Percentiles rank a stretch among this genome's conserved stretches.
phyloP scores from a whole-genome alignment of 1,140 invertebrate species.

The Drosophila melanogaster region Release_6_plus_ISO1_MT NC_004354.4:5336501-5337000 shows the following conservation, averaged over 20 bases:
- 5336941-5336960: background rate
- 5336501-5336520: conserved; percentile 28
- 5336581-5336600: background rate
- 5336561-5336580: conserved; percentile 14
- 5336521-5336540: background rate
- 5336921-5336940: no score
- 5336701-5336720: conserved; percentile 56
- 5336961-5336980: background rate
- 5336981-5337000: conserved; percentile 13
- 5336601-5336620: conserved; percentile 42
- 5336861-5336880: no score
- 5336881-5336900: no score
- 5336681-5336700: conserved; percentile 54
- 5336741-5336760: conserved; percentile 11
- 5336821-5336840: no score
- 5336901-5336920: no score
- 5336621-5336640: conserved; percentile 32
- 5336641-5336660: conserved; percentile 18
- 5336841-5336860: no score
- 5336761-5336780: background rate
- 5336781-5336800: no score
- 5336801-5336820: no score
- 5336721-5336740: conserved; percentile 61
- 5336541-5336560: conserved; percentile 11
- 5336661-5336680: conserved; percentile 61